Evolutionary conservation across 2,113 vertebrate genomes (phyloP), one percentile per base, ranked within the genome.

Genomic region (Rhombomys opimus): DNA sequence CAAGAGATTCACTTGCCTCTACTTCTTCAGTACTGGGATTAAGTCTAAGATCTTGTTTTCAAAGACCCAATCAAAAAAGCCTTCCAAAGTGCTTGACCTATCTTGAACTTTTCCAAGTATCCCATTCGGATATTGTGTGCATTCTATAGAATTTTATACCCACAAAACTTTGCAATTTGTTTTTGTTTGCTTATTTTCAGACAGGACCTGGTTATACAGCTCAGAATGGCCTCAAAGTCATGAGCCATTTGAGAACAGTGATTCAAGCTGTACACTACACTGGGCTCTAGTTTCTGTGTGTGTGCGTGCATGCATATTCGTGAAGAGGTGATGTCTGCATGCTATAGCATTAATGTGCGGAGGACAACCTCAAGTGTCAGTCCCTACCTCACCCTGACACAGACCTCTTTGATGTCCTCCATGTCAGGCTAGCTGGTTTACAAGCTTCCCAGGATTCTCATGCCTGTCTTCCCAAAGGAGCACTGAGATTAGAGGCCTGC

Each of bases 121-220:
- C 13, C 23, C 13, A 84, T 84, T 63, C 41, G n/a, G 38, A 15
- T 84, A 63, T 41, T 63, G 5, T 17, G n/a, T 63, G 14, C 59
- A 63, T 63, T 63, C 38, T 84, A 5, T 63, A 63, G n/a, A 84
- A 25, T 61, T 82, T 54, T 63, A 41, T 0, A 3, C n/a, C 57
- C 23, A 84, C 7, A 41, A 80, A 87, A 88, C n/a, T 94, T 96
- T 93, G 86, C 10, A 92, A 72, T 90, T 90, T 81, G 6, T n/a
- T 97, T 96, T 87, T 87, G 18, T 87, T 87, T 87, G 41, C 32
- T 68, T 87, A 61, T 82, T 61, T 61, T 38, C 57, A 61, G 35
- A 82, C 12, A 82, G 54, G 63, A 13, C 32, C 85, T 87, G 12
- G 9, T 32, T 70, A 70, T 87, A 35, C 23, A 87, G 32, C 65